Evolutionary conservation across 2,888 invertebrate species (phyloP).

Genomic region (Parapristionchus giblindavisi): DNA sequence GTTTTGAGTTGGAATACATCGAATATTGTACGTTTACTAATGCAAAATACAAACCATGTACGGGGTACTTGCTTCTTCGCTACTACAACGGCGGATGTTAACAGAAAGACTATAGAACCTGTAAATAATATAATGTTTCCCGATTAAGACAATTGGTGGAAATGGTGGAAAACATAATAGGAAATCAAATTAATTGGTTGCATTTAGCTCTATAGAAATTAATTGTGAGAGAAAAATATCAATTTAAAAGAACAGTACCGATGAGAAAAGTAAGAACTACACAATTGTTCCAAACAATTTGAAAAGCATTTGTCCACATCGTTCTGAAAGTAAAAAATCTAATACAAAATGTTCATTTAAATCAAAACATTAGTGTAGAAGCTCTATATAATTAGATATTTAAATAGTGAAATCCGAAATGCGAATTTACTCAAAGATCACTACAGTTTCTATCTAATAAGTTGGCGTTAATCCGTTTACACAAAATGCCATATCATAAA

Average conservation of each 20-base stretch:
- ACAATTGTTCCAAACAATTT: conserved; percentile 32
- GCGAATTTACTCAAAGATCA: no score
- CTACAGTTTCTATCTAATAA: no score
- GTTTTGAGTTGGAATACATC: not conserved
- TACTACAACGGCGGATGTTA: conserved; percentile 28
- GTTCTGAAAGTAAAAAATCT: conserved; percentile 15
- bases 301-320: not conserved
- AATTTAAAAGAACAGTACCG: not conserved
- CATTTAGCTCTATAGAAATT: not conserved
- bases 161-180: no score
- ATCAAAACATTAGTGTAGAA: no score
- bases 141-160: no score
- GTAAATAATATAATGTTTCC: not conserved
- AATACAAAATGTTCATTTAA: no score
- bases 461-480: no score
- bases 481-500: no score
- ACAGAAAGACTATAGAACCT: conserved; percentile 33
- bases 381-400: no score
- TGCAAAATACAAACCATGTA: conserved; percentile 17
- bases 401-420: no score
- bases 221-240: not conserved
- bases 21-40: not conserved
- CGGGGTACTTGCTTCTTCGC: conserved; percentile 28
- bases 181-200: not conserved
- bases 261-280: conserved; percentile 34